These are phyloP conservation scores for Megalops cyprinoides DNA, from an alignment of 2,797 vertebrate genomes.

Conservation along the genomic window DNA sequence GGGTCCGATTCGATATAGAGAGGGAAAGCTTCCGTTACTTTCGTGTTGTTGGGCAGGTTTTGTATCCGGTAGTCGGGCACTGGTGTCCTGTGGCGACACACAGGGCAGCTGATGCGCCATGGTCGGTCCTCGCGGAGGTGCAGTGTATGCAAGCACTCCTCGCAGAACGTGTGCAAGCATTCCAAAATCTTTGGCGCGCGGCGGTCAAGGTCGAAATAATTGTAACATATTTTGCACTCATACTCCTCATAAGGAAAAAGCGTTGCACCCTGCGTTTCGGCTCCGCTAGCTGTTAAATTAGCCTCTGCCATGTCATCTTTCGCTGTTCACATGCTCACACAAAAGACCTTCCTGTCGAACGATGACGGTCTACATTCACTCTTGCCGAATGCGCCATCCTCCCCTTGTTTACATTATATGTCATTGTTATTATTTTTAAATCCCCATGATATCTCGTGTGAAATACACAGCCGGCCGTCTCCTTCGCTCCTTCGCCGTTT, in stretches of 20 bases:
- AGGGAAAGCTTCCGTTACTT: constrained; percentile 87
- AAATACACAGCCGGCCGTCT: not conserved
- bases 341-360: constrained; percentile 55
- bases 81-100: constrained; percentile 90
- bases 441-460: constrained; percentile 35
- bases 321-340: constrained; percentile 73
- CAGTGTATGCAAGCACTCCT: constrained; percentile 90
- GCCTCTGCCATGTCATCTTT: constrained; percentile 81
- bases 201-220: constrained; percentile 90
- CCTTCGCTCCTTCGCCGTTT: constrained; percentile 29
- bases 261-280: constrained; percentile 58
- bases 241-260: constrained; percentile 84
- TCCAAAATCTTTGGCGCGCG: constrained; percentile 90
- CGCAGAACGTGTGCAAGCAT: constrained; percentile 95
- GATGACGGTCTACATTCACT: constrained; percentile 20
- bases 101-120: constrained; percentile 82
- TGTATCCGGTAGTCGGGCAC: constrained; percentile 88
- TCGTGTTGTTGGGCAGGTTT: constrained; percentile 90
- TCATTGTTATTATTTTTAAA: constrained; percentile 25
- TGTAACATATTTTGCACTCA: constrained; percentile 96
- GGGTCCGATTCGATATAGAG: constrained; percentile 85
- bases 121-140: constrained; percentile 85
- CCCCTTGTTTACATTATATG: constrained; percentile 30
- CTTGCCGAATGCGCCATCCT: constrained; percentile 60
- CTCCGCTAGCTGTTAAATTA: constrained; percentile 62